Evolutionary conservation across 2,797 vertebrate genomes (phyloP).

Genomic region (Pelobates cultripes): DNA sequence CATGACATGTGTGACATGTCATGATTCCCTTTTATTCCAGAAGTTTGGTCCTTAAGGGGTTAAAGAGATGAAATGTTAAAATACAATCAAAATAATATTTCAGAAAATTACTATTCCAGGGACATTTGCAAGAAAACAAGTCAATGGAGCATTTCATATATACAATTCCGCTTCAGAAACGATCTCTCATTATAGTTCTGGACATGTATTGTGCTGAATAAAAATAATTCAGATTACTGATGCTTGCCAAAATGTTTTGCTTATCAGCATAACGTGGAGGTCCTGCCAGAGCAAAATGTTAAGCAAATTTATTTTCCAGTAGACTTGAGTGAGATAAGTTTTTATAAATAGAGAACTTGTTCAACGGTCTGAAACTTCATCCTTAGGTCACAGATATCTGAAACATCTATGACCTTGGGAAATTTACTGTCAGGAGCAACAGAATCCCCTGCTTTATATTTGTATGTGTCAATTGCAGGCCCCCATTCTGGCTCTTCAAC

Average conservation of each 20-base stretch:
- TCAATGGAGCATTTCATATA: constrained; percentile 2
- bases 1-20: no score
- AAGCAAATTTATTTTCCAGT: constrained; percentile 30
- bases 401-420: no score
- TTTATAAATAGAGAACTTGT: constrained; percentile 27
- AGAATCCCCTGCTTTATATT: no score
- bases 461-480: no score
- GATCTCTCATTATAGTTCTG: constrained; percentile 9
- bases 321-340: constrained; percentile 1
- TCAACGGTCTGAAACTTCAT: background rate
- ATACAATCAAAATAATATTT: background rate
- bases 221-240: constrained; percentile 31
- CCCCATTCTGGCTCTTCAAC: no score
- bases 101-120: background rate
- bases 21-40: no score
- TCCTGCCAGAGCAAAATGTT: constrained; percentile 19
- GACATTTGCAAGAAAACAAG: background rate
- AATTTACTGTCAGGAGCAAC: no score
- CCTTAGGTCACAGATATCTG: no score
- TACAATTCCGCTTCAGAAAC: background rate
- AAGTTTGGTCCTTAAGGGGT: no score
- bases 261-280: constrained; percentile 17
- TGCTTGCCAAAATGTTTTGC: constrained; percentile 20
- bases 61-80: background rate
- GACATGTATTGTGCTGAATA: constrained; percentile 1